These are phyloP conservation scores for Conus betulinus DNA, from an alignment of 1,140 invertebrate species.

Conservation along the genomic window DNA sequence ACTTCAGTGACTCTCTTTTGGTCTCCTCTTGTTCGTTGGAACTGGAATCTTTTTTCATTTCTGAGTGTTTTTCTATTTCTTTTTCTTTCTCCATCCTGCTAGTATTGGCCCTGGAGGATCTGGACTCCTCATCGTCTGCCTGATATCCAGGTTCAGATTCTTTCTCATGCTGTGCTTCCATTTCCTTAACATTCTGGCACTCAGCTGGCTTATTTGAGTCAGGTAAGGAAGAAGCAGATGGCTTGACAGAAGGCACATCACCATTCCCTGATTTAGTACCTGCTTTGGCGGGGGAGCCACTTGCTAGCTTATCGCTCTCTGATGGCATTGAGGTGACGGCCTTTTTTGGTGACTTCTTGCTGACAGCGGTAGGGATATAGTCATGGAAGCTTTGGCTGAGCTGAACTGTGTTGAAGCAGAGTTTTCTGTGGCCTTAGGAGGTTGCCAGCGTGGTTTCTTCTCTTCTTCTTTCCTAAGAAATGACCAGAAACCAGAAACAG, in stretches of 20 bases:
- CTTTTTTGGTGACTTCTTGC: not conserved
- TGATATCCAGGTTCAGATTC: not conserved
- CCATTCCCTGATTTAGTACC: not conserved
- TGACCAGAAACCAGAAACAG: too few relatives aligned
- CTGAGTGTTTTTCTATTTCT: not conserved
- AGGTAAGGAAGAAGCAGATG: constrained; percentile 1
- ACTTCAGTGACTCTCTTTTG: not conserved
- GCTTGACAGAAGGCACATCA: constrained; percentile 21
- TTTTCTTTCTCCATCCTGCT: not conserved
- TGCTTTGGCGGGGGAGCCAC: not conserved
- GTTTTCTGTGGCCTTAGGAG: constrained; percentile 47
- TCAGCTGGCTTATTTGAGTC: not conserved
- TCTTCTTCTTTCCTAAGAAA: constrained; percentile 61
- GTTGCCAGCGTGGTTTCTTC: constrained; percentile 64
- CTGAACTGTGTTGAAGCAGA: not conserved
- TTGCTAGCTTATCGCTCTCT: not conserved
- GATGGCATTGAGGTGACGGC: not conserved
- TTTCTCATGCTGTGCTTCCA: not conserved
- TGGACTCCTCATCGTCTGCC: not conserved
- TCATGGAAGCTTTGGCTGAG: constrained; percentile 53
- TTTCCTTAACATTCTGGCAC: not conserved
- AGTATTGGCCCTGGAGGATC: not conserved
- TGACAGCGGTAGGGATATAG: constrained; percentile 41
- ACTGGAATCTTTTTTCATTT: not conserved
- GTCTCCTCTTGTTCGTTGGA: not conserved